A percentile compares a stretch with the other conserved stretches of the same genome.
Conservation (phyloP, 2,888 invertebrate genomes). For the Pachycephus smyrnensis region DNA sequence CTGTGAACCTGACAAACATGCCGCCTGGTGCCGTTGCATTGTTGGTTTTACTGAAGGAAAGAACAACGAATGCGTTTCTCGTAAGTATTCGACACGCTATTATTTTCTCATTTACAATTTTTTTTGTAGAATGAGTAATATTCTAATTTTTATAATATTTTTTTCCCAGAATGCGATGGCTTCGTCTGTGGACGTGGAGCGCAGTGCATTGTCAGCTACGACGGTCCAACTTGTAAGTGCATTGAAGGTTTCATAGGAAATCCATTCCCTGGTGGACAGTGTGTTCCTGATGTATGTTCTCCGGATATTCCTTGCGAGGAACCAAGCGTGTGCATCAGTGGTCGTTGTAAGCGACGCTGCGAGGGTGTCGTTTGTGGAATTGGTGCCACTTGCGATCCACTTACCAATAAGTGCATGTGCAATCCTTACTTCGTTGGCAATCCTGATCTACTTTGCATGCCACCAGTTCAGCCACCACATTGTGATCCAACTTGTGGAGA, state of each 20-base stretch:
- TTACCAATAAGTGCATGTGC: slow-evolving; percentile 86
- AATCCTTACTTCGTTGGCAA: slow-evolving; percentile 90
- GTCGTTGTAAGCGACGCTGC: slow-evolving; percentile 89
- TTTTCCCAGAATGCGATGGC: slow-evolving; percentile 77
- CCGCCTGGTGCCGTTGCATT: slow-evolving; percentile 89
- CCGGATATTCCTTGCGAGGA: slow-evolving; percentile 80
- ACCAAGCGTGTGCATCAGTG: slow-evolving; percentile 86
- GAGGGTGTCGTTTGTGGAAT: slow-evolving; percentile 89
- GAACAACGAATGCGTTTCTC: slow-evolving; percentile 85
- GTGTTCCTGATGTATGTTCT: slow-evolving; percentile 85
- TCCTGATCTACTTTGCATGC: slow-evolving; percentile 90
- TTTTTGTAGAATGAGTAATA: slow-evolving; percentile 5
- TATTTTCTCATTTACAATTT: not conserved
- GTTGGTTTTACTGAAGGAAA: slow-evolving; percentile 84
- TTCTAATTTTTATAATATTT: slow-evolving; percentile 23
- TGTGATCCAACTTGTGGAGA: slow-evolving; percentile 85
- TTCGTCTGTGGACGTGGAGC: slow-evolving; percentile 86
- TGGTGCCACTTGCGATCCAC: slow-evolving; percentile 86
- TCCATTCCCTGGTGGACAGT: slow-evolving; percentile 91
- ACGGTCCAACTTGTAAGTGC: slow-evolving; percentile 90
- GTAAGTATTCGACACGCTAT: slow-evolving; percentile 67
- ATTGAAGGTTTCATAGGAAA: slow-evolving; percentile 88
- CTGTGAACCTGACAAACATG: slow-evolving; percentile 89
- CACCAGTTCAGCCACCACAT: slow-evolving; percentile 83
- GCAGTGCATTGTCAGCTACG: slow-evolving; percentile 85